These are phyloP conservation scores for Brachyhypopomus gauderio DNA, from an alignment of 2,113 vertebrate genomes.

Conservation along the genomic window DNA sequence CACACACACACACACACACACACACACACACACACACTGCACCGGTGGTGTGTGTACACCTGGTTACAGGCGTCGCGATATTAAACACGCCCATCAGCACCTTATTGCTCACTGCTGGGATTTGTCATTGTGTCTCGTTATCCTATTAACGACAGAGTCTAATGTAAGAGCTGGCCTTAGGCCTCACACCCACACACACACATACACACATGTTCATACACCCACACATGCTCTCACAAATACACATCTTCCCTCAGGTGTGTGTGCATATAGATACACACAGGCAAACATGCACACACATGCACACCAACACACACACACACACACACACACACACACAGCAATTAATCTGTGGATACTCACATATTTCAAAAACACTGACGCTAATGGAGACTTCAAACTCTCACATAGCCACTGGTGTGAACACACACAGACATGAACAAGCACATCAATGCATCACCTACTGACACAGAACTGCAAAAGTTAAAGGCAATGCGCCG, in stretches of 20 bases:
- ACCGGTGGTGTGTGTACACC: slow-evolving; percentile 64
- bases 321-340: not conserved
- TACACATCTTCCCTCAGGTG: not conserved
- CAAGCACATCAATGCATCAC: too few species aligned
- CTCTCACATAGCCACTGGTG: too few species aligned
- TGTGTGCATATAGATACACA: not conserved
- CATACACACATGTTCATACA: slow-evolving; percentile 17
- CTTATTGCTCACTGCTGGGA: slow-evolving; percentile 99
- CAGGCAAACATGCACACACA: not conserved
- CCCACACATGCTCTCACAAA: not conserved
- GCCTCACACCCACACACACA: slow-evolving; percentile 76
- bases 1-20: slow-evolving; percentile 19
- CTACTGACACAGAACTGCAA: too few species aligned
- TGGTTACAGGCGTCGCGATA: slow-evolving; percentile 92
- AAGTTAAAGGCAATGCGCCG: too few species aligned
- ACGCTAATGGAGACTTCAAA: too few species aligned
- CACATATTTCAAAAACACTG: too few species aligned
- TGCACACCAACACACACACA: not conserved
- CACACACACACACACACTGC: slow-evolving; percentile 44
- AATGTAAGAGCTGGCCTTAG: slow-evolving; percentile 85
- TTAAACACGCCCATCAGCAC: slow-evolving; percentile 99
- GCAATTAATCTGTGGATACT: too few species aligned
- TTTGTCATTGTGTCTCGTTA: slow-evolving; percentile 99
- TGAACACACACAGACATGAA: too few species aligned
- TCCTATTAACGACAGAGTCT: slow-evolving; percentile 91